phyloP scores from a whole-genome alignment of 2,888 invertebrate genomes.

The Carcina quercana region DNA sequence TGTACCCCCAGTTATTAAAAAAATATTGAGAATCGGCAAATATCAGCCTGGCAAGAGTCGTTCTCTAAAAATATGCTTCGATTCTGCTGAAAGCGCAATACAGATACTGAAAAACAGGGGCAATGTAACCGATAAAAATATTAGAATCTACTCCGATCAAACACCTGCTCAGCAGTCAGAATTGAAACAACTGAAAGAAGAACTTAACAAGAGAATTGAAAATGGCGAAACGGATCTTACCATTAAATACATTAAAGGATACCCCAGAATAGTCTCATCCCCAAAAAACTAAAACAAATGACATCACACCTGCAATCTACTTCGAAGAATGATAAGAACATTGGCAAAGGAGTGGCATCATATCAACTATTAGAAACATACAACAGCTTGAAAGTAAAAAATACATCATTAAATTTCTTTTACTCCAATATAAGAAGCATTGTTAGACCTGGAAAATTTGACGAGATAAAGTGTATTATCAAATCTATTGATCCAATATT shows the following conservation, averaged over 20 bases:
- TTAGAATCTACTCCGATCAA: conserved; percentile 1
- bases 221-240: conserved; percentile 1
- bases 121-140: background rate
- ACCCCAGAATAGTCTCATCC: background rate
- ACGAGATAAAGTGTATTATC: background rate
- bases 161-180: background rate
- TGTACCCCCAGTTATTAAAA: conserved; percentile 1
- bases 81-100: background rate
- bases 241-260: background rate
- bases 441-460: background rate
- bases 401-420: background rate
- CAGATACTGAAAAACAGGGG: background rate
- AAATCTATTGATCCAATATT: background rate
- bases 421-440: background rate
- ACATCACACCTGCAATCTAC: background rate
- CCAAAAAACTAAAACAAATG: too few species aligned
- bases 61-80: background rate
- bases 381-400: background rate
- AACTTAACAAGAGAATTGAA: background rate
- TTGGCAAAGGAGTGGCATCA: background rate
- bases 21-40: background rate
- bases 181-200: background rate
- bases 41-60: background rate
- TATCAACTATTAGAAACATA: background rate
- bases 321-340: too few species aligned